phyloP scores from a whole-genome alignment of 35 echinoderm and acorn worm species.

The Heliocidaris erythrogramma region DNA sequence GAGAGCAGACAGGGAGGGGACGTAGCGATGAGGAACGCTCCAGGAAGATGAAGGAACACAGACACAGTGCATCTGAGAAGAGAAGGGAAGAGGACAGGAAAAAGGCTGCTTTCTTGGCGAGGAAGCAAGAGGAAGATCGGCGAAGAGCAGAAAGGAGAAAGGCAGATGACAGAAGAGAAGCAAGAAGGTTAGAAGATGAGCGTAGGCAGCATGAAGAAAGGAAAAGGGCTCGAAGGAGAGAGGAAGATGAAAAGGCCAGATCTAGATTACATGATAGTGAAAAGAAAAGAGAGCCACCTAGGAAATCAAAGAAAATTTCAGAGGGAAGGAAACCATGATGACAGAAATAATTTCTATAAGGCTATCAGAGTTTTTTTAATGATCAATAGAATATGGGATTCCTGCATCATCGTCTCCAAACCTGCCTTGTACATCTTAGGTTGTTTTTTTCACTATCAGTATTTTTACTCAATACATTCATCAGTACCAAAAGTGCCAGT shows the following conservation, averaged over 20 bases:
- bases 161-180: slow-evolving; percentile 21
- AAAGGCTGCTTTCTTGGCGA: background rate
- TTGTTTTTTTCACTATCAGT: too few species aligned
- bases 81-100: background rate
- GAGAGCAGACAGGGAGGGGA: background rate
- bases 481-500: too few species aligned
- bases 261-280: background rate
- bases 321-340: background rate
- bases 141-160: background rate
- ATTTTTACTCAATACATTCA: too few species aligned
- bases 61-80: background rate
- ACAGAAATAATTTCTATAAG: too few species aligned
- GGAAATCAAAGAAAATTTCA: slow-evolving; percentile 11
- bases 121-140: background rate
- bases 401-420: too few species aligned
- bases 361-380: too few species aligned
- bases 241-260: background rate
- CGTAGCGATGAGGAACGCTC: background rate
- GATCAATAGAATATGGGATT: too few species aligned
- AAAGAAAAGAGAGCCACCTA: background rate
- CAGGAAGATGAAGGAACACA: background rate
- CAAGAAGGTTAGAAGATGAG: background rate
- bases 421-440: too few species aligned
- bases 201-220: background rate
- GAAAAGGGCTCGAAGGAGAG: background rate